Percentiles rank a stretch among this genome's conserved stretches.
These are phyloP conservation scores for Leptonema lineaticorne DNA, from an alignment of 1,140 invertebrate genomes.

Conservation along the genomic window DNA sequence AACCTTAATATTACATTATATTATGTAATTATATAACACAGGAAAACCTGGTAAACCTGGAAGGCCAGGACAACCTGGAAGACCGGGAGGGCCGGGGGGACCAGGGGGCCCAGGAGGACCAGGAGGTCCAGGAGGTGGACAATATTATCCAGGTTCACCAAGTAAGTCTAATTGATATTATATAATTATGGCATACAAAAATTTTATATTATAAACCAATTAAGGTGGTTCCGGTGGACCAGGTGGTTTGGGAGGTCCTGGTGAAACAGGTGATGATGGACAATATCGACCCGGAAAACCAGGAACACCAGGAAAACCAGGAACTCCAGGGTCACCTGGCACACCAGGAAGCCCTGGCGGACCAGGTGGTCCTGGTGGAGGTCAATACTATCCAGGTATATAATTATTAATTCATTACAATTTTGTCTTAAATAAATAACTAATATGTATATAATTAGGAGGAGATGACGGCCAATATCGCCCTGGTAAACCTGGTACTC, in stretches of 20 bases:
- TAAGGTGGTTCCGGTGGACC: slow-evolving; percentile 22
- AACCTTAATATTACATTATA: neutral
- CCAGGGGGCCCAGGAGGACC: slow-evolving; percentile 28
- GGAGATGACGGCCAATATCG: neutral
- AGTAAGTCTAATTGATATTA: neutral
- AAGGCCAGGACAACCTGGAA: slow-evolving; percentile 21
- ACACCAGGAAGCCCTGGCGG: slow-evolving; percentile 39
- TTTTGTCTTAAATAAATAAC: neutral
- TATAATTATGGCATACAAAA: neutral
- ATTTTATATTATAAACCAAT: no score
- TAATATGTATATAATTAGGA: neutral
- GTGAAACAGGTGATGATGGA: slow-evolving; percentile 16
- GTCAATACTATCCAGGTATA: neutral
- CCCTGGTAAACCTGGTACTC: slow-evolving; percentile 37
- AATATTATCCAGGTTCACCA: slow-evolving; percentile 20
- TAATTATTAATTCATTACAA: neutral
- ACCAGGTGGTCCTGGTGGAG: slow-evolving; percentile 34
- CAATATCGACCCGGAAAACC: slow-evolving; percentile 41
- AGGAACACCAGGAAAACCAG: slow-evolving; percentile 21
- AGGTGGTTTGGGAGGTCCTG: slow-evolving; percentile 24
- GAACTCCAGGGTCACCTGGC: slow-evolving; percentile 5
- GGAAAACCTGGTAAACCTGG: slow-evolving; percentile 23
- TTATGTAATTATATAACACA: neutral
- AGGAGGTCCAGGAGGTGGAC: slow-evolving; percentile 23
- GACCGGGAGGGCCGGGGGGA: slow-evolving; percentile 26